Conservation (phyloP, 2,888 invertebrate species). For the Ischnura elegans region DNA sequence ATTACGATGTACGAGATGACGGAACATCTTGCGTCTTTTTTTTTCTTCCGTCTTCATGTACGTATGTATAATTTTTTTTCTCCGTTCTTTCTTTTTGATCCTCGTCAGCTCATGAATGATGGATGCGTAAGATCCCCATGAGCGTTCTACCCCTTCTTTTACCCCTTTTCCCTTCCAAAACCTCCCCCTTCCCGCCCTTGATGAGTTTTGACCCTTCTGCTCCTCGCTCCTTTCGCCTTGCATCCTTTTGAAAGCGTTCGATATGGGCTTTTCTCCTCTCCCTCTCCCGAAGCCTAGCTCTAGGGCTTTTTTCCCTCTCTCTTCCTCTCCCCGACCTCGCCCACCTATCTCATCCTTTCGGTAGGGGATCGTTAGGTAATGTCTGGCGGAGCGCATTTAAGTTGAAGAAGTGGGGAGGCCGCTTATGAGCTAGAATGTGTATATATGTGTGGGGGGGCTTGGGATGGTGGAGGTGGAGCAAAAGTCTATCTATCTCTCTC, state of each 20-base stretch:
- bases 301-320: not conserved
- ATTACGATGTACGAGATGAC: not conserved
- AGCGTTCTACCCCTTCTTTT: not conserved
- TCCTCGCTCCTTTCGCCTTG: not conserved
- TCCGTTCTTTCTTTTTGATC: slow-evolving; percentile 26
- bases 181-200: not conserved
- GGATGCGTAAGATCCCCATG: not conserved
- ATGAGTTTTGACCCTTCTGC: slow-evolving; percentile 50
- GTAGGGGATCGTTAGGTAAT: slow-evolving; percentile 45
- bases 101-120: slow-evolving; percentile 53
- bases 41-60: too few species aligned
- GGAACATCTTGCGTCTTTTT: not conserved
- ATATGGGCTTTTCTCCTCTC: not conserved
- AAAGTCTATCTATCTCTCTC: too few species aligned
- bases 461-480: not conserved
- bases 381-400: slow-evolving; percentile 28
- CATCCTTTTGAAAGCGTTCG: slow-evolving; percentile 52
- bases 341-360: not conserved
- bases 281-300: not conserved
- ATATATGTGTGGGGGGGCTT: not conserved
- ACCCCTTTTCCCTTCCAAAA: too few species aligned
- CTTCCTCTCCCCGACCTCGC: not conserved
- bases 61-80: too few species aligned
- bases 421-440: not conserved
- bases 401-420: slow-evolving; percentile 5